Base-by-base conservation (phyloP, 2,113 vertebrate genomes). In the Neopipo cinnamomea region DNA sequence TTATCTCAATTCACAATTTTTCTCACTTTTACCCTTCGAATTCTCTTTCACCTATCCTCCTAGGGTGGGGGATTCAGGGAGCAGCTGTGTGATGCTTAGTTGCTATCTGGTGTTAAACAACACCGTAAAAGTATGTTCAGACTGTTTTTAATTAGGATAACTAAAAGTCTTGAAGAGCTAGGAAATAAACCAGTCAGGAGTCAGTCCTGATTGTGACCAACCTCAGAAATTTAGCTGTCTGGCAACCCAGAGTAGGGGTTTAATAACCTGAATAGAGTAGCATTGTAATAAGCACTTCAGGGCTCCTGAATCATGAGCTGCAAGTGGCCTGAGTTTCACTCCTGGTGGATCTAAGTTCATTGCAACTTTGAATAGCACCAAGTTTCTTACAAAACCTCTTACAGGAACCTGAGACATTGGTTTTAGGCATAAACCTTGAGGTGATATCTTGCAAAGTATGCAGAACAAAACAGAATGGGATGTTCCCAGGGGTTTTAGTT, bases 231-330 rank as follows among this genome's bases (percentile, higher is more conserved):
- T n/a, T 24, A 56, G 6, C 6, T 66, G 6, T 83, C 33, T 72
- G 58, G 22, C 22, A 49, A 39, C 3, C 3, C 5, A 47, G 21
- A 58, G 21, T 0, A 58, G 15, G 5, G 1, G 1, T 46, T 85
- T 65, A 73, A 37, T 12, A 59, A 46, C 11, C 6, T 1, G 1
- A 78, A 56, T 35, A 30, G 47, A n/a, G 5, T 6, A 42, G 22
- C 46, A 62, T 9, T 42, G 16, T 18, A 19, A 39, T 8, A 66
- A 56, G 24, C 6, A 37, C 8, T 65, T 73, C 12, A 46, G 8
- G 20, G 2, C 28, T 85, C 28, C 49, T 55, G 20, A 59, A 30
- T 59, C 7, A 44, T 27, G 41, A 58, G 6, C 3, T 52, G 25
- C 23, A 66, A 42, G 30, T 22, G 67, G 49, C 10, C 11, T 11